Base-by-base conservation (phyloP, 1,140 invertebrate species). In the Nebria ingens region DNA sequence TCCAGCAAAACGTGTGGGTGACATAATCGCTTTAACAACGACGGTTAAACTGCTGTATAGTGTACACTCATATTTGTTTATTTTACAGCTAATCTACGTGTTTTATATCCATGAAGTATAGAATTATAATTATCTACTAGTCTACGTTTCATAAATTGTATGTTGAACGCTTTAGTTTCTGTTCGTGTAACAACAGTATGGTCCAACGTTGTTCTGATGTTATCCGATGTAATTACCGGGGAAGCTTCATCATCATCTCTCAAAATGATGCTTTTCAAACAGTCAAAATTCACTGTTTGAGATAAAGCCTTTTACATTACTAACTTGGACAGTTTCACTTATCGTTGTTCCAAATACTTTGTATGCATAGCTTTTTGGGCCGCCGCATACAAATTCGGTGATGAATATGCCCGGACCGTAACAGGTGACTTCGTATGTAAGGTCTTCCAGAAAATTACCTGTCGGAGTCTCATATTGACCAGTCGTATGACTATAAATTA, bases 301-400 rank as follows among this genome's bases (percentile, higher is more conserved):
- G 22, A 25, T 54, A 2, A 64, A 56, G 1, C 62, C 60, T 55
- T 64, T 61, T 9, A 65, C 40, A 54, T 67, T 65, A 21, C 55
- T 54, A 0, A 58, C 22, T 29, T 62, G 45, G 1, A 12, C 12
- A 15, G 4, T 21, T 2, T 17, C 17, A 4, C 51, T 53, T 17
- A 57, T 19, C 1, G 15, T 20, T 17, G 40, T 45, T 4, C 6
- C 4, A 17, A 12, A 45, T 57, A 54, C 53, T 2, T 52, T 52
- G 23, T 57, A 63, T 0, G 54, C 59, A 53, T 69, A 67, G 54
- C 59, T 66, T 62, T 70, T 70, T 1, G 68, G 65, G 2, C 67
- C 66, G 0, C 60, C 60, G 2, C 57, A 60, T 1, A 62, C 60
- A 60, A 67, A 69, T 25, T 61, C 55, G 49, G 15, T 52, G 9